A percentile compares a stretch with the other conserved stretches of the same genome.
Evolutionary conservation across 2,797 vertebrate species (phyloP).

Genomic region (Buceros bicornis): DNA sequence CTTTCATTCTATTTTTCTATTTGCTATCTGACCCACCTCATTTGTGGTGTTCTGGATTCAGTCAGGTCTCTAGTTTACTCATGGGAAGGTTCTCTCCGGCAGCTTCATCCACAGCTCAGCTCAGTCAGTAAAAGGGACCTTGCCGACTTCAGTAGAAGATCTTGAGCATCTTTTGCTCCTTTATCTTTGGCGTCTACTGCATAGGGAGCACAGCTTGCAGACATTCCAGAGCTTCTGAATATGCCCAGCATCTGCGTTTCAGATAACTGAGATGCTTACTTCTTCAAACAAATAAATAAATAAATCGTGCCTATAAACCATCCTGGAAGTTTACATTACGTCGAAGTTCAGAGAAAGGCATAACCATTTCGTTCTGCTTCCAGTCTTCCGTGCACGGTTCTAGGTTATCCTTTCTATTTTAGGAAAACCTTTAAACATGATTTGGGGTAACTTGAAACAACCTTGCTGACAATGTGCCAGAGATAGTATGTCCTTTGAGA

Average conservation of each 20-base stretch:
- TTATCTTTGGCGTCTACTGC: constrained; percentile 64
- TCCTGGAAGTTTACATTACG: constrained; percentile 61
- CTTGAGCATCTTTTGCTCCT: background rate
- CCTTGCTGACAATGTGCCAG: constrained; percentile 44
- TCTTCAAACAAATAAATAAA: background rate
- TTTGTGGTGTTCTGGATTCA: background rate
- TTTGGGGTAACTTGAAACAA: constrained; percentile 59
- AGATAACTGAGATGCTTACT: constrained; percentile 58
- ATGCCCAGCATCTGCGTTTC: constrained; percentile 74
- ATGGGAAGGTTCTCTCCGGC: background rate
- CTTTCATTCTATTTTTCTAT: background rate
- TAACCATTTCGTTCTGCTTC: constrained; percentile 55
- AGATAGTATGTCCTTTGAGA: constrained; percentile 32
- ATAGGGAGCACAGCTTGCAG: constrained; percentile 63
- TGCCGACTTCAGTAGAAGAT: constrained; percentile 13
- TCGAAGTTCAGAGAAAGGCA: constrained; percentile 38
- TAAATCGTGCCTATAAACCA: constrained; percentile 39
- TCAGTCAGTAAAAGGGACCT: background rate
- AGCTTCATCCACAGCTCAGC: background rate
- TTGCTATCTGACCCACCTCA: background rate
- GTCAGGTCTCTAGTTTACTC: background rate
- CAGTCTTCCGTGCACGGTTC: constrained; percentile 23
- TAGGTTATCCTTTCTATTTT: constrained; percentile 57
- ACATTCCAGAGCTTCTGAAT: constrained; percentile 70
- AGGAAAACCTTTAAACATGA: constrained; percentile 56